A percentile compares a stretch with the other conserved stretches of the same genome.
Evolutionary conservation across 2,888 invertebrate species (phyloP).

Genomic region (Mythimna vitellina): DNA sequence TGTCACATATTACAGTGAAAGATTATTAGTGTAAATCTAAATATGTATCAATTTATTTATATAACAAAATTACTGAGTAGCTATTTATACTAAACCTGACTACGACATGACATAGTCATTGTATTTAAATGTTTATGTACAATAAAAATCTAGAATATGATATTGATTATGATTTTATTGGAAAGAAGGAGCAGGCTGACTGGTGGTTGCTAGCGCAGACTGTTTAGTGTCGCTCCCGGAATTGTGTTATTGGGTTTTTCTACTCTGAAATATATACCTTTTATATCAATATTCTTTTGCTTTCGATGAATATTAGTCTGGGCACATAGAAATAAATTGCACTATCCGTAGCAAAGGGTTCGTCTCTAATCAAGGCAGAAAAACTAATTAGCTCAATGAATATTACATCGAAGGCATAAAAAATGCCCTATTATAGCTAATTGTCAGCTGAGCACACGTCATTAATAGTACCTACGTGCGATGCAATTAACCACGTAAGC

Average conservation of each 20-base stretch:
- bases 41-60: too few species aligned
- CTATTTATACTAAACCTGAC: too few species aligned
- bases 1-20: too few species aligned
- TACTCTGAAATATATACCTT: not conserved
- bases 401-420: constrained; percentile 34
- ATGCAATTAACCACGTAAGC: constrained; percentile 9
- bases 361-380: constrained; percentile 1
- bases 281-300: not conserved
- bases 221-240: too few species aligned
- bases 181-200: not conserved
- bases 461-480: constrained; percentile 1
- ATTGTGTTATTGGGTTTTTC: not conserved
- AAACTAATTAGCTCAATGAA: not conserved
- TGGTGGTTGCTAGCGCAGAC: not conserved
- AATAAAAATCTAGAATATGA: too few species aligned
- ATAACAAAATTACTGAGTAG: too few species aligned
- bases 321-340: not conserved
- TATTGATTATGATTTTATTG: not conserved
- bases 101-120: too few species aligned
- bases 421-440: constrained; percentile 20
- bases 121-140: too few species aligned
- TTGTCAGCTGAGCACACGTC: constrained; percentile 29
- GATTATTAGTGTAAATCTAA: too few species aligned
- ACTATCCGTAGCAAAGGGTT: not conserved
- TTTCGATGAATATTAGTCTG: too few species aligned